Base-by-base conservation (phyloP, 2,888 invertebrate species). In the Chloroclysta siterata region DNA sequence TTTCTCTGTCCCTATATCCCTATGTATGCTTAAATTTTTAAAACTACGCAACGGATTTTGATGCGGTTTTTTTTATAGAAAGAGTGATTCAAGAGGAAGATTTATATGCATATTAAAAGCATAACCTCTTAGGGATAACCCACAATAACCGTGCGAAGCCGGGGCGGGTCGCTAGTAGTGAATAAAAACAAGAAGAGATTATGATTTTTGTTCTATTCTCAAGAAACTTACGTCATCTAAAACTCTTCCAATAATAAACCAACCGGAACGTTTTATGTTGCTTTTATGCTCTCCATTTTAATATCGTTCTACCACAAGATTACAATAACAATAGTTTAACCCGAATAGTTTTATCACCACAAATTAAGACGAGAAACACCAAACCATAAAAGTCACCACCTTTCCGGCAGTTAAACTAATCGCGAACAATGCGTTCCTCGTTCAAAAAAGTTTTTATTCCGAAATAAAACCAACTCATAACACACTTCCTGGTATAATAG, bases 401-500 rank as follows among this genome's bases (percentile, higher is more conserved):
- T 64, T 66, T 60, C 68, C 66, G 62, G 63, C 58, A 56, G 57
- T 72, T 70, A 69, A 70, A 69, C 65, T 65, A 63, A 69, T 64
- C 63, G 69, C 62, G 57, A 69, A 72, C 70, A 72, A 72, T 69
- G 69, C 67, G 55, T 57, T 61, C 65, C 66, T 61, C 60, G 62
- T 54, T 65, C 53, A 65, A 56, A 70, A 60, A 69, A 59, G 60
- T 63, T 72, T 72, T 71, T 62, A 66, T 69, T 60, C 56, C 48
- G 33, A 69, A 63, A 73, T 68, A 72, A 72, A 72, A 69, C 63
- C 66, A 68, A 68, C 46, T 63, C 59, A 66, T 68, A 64, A 70
- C 57, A 65, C 53, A 51, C 70, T 67, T 75, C 73, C 73, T 75
- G 73, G 73, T 69, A 69, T 69, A 72, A 72, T 69, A 66, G 61